Evolutionary conservation across 2,113 vertebrate species (phyloP).

Genomic region (Nerophis lumbriciformis): DNA sequence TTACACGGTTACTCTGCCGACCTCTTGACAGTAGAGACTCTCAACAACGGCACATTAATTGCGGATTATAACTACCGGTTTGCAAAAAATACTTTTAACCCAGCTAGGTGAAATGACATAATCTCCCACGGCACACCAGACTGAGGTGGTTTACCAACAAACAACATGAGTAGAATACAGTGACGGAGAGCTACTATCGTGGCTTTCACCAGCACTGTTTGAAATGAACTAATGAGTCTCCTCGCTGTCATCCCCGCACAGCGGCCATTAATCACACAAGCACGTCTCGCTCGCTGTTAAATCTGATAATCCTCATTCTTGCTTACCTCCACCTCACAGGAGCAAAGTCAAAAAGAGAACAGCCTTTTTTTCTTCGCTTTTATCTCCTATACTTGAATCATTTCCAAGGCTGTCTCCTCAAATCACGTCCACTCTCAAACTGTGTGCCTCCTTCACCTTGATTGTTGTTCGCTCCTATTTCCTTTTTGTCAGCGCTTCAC

Average conservation of each 20-base stretch:
- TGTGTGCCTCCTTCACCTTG: conserved; percentile 31
- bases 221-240: neutral
- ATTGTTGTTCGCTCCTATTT: conserved; percentile 27
- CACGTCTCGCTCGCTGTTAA: conserved; percentile 36
- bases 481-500: conserved; percentile 18
- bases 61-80: no score
- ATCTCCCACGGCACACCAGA: no score
- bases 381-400: conserved; percentile 28
- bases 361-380: conserved; percentile 4
- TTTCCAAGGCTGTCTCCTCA: conserved; percentile 29
- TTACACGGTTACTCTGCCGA: no score
- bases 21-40: no score
- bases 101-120: no score
- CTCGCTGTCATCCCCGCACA: conserved; percentile 13
- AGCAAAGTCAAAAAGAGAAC: conserved; percentile 31
- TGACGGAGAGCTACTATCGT: neutral
- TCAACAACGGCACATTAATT: no score
- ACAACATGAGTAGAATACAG: neutral
- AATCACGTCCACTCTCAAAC: conserved; percentile 24
- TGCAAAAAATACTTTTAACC: no score
- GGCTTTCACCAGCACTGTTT: neutral
- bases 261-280: conserved; percentile 30
- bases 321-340: conserved; percentile 49
- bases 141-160: no score
- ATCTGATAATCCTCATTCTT: conserved; percentile 54